Evolutionary conservation across 2,113 vertebrate genomes (phyloP), one percentile per base, ranked within the genome.

Genomic region (Neogale vison): DNA sequence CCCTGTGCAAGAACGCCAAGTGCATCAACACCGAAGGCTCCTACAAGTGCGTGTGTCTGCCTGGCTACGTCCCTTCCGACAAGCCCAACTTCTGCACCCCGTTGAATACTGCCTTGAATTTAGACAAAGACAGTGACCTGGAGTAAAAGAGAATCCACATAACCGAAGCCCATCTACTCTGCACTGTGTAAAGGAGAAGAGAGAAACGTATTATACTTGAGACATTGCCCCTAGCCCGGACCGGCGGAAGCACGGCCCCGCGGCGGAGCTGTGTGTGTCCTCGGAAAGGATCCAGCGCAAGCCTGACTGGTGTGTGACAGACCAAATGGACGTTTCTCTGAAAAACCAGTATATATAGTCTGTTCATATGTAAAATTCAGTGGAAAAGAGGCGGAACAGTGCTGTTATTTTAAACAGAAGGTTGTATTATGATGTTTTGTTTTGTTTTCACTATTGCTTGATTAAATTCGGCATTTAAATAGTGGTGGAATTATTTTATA

Each of bases 21-120:
- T 99, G 99, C 98, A 99, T 99, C 97, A 99, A 99, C 98, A 99
- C 99, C 0, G 99, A 99, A 89, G 99, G 99, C 55, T 99, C 99
- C 0, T 99, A 99, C 97, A 99, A 98, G 89, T 99, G 99, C 82
- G 96, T 99, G 98, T 99, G 99, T 97, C 99, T 99, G 97, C 99
- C 99, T 0, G 99, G 99, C 94, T 99, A 99, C 4, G 88, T 98
- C 5, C 98, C 98, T 81, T 99, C 99, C 0, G 99, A 99, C 97
- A 99, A 99, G 97, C 99, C 99, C 82, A 99, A 99, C 99, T 99
- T 99, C 99, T 99, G 99, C 94, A 99, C 99, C 65, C 98, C 98
- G 6, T 92, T 98, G 97, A 98, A 98, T 95, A 98, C 98, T 88
- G 90, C 97, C 95, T 88, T 96, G 95, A 97, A 90, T 95, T 90